Evolutionary conservation across 30 jellyfish, hydroid and myxozoan species (phyloP).

Genomic region (Pseudorhiza aurosa): DNA sequence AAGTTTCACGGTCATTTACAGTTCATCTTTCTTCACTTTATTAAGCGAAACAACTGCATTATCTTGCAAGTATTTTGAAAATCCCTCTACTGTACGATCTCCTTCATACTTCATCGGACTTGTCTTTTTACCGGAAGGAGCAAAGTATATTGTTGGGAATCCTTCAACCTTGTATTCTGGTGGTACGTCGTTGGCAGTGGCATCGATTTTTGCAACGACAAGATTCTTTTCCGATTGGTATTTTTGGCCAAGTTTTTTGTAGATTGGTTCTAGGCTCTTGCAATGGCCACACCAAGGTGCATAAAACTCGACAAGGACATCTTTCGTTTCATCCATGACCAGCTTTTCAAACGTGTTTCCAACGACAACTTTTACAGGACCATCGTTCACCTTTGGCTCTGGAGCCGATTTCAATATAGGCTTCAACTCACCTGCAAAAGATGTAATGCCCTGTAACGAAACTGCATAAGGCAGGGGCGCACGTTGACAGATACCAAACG

Average conservation of each 20-base stretch:
- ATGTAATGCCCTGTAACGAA: too few relatives aligned
- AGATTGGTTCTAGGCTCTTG: conserved; percentile 89
- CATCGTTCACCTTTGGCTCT: conserved; percentile 77
- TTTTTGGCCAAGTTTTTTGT: conserved; percentile 90
- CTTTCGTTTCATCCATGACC: conserved; percentile 95
- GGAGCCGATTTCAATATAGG: conserved; percentile 95
- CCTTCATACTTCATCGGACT: conserved; percentile 93
- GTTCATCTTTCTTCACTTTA: conserved; percentile 69
- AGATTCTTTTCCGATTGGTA: conserved; percentile 84
- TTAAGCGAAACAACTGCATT: conserved; percentile 64
- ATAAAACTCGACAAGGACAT: conserved; percentile 94
- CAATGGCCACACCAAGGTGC: conserved; percentile 99
- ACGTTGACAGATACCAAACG: too few relatives aligned
- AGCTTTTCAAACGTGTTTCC: conserved; percentile 91
- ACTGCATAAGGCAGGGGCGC: too few relatives aligned
- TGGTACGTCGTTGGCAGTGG: conserved; percentile 96
- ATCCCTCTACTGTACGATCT: conserved; percentile 82
- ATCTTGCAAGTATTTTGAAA: conserved; percentile 81
- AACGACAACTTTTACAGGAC: conserved; percentile 95
- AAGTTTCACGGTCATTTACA: conserved; percentile 31
- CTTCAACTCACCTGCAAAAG: conserved; percentile 78
- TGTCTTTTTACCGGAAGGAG: conserved; percentile 92
- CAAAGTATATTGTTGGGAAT: conserved; percentile 96
- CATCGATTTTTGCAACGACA: conserved; percentile 96
- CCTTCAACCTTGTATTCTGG: conserved; percentile 89